Percentiles rank a stretch among this genome's conserved stretches.
Conservation (phyloP, 2,888 invertebrate genomes). For the Pantelozetes paolii region DNA sequence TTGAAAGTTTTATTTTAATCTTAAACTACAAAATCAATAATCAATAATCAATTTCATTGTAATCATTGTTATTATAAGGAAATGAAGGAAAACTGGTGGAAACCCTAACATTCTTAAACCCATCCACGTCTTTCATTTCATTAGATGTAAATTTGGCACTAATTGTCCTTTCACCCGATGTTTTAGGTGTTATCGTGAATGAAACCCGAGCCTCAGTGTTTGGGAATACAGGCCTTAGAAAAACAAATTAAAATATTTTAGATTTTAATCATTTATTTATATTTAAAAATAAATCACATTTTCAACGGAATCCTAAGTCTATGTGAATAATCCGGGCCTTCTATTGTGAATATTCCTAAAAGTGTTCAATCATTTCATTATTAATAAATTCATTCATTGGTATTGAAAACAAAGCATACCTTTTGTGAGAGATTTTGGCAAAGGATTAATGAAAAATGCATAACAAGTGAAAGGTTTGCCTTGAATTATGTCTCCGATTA, state of each 20-base stretch:
- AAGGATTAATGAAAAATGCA: constrained; percentile 71
- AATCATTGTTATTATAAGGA: constrained; percentile 35
- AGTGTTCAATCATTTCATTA: not conserved
- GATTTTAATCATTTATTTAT: not conserved
- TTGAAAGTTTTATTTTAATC: not conserved
- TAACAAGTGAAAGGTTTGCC: constrained; percentile 59
- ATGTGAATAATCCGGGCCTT: constrained; percentile 62
- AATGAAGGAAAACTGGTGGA: constrained; percentile 23
- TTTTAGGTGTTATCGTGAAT: constrained; percentile 71
- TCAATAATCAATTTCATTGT: constrained; percentile 32
- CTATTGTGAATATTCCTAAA: constrained; percentile 68
- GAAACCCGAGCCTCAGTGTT: constrained; percentile 67
- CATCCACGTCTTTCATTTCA: constrained; percentile 83
- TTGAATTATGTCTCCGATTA: constrained; percentile 54
- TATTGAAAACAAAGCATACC: constrained; percentile 57
- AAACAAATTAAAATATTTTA: not conserved
- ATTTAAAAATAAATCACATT: constrained; percentile 41
- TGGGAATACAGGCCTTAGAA: constrained; percentile 58
- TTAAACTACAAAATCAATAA: not conserved
- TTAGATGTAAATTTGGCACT: constrained; percentile 81
- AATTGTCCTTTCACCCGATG: constrained; percentile 73
- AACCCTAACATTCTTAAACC: constrained; percentile 72
- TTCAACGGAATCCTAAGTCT: constrained; percentile 41
- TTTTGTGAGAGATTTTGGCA: constrained; percentile 71
- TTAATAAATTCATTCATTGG: not conserved